phyloP scores from a whole-genome alignment of 2,888 invertebrate genomes.

The Drosophila lacicola region DNA sequence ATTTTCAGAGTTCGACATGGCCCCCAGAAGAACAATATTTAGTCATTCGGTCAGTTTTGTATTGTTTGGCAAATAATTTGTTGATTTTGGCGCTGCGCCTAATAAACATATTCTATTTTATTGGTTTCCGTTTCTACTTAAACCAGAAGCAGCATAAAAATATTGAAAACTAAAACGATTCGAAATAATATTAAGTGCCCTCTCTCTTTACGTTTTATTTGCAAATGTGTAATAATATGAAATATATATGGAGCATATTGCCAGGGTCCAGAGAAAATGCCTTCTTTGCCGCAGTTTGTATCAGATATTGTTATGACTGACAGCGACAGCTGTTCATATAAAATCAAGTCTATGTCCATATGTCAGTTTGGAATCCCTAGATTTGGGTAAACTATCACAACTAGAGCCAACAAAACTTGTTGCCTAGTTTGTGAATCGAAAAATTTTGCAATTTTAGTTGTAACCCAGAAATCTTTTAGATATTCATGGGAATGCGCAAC shows the following conservation, averaged over 20 bases:
- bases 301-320: constrained; percentile 45
- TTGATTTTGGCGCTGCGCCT: constrained; percentile 43
- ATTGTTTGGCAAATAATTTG: constrained; percentile 56
- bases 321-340: constrained; percentile 58
- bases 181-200: constrained; percentile 47
- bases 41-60: constrained; percentile 48
- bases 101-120: constrained; percentile 71
- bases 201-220: constrained; percentile 33
- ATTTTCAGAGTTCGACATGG: constrained; percentile 31
- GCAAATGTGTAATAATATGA: constrained; percentile 27
- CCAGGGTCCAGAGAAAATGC: constrained; percentile 15
- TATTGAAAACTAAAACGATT: constrained; percentile 53
- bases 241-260: constrained; percentile 9
- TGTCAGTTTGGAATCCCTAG: constrained; percentile 41
- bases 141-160: constrained; percentile 47
- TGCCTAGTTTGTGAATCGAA: not conserved
- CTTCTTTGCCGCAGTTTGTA: constrained; percentile 29
- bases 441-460: constrained; percentile 10
- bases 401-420: not conserved
- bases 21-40: constrained; percentile 55
- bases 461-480: not conserved
- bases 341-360: constrained; percentile 39
- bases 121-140: constrained; percentile 73
- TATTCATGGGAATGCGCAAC: not conserved
- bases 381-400: constrained; percentile 25